Percentiles rank a stretch among this genome's conserved stretches.
These are phyloP conservation scores for Drosophila subsilvestris DNA, from an alignment of 2,888 invertebrate genomes.

Conservation along the genomic window DNA sequence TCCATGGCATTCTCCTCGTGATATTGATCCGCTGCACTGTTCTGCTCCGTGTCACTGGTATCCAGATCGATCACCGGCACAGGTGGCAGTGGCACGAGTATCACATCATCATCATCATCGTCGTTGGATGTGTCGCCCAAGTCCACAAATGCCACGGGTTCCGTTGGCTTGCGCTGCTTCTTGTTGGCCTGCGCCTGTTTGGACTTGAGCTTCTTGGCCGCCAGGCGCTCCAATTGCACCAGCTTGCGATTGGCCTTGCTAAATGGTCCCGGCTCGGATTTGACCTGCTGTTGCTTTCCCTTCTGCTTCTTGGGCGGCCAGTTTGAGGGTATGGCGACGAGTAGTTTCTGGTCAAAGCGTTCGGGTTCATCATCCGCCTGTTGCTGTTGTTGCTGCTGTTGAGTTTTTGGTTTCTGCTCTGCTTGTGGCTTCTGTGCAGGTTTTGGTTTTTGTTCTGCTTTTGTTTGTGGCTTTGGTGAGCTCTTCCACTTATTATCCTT, in stretches of 20 bases:
- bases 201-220: conserved; percentile 76
- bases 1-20: conserved; percentile 79
- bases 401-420: conserved; percentile 37
- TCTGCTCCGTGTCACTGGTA: conserved; percentile 75
- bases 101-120: conserved; percentile 82
- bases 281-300: conserved; percentile 11
- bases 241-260: conserved; percentile 73
- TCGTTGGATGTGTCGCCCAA: conserved; percentile 62
- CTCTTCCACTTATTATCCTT: conserved; percentile 3
- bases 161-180: conserved; percentile 32
- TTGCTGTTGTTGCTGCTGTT: background rate
- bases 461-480: conserved; percentile 9
- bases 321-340: conserved; percentile 61
- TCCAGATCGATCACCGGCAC: conserved; percentile 78
- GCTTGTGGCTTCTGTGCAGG: background rate
- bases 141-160: conserved; percentile 57
- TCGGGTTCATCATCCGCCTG: conserved; percentile 55
- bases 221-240: conserved; percentile 68
- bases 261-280: conserved; percentile 59
- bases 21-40: conserved; percentile 12
- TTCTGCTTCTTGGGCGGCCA: conserved; percentile 35
- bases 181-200: conserved; percentile 63
- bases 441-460: conserved; percentile 12
- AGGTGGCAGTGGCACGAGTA: conserved; percentile 77
- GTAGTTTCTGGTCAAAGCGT: conserved; percentile 61